Base-by-base conservation (phyloP, 1,140 invertebrate species). In the Penaeus chinensis region DNA sequence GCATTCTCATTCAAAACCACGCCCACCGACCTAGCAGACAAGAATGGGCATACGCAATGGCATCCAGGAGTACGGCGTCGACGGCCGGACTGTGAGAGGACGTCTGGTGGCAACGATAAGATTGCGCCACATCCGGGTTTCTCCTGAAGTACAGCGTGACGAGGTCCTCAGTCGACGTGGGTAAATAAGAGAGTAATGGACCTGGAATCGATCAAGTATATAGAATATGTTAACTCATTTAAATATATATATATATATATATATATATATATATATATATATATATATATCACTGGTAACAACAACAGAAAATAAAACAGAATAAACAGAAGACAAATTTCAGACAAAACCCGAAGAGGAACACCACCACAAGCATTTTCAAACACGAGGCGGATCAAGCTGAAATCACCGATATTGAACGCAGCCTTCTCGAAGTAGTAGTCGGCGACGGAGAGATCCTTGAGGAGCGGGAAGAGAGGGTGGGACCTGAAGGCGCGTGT, bases 1-100 rank as follows among this genome's bases (percentile, higher is more conserved):
- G 47, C 10, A 16, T 54, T 47, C 54, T 54, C 54, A 13, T 42
- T 42, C 37, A 2, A 54, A 54, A 54, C 54, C 54, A 54, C 54
- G 27, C 32, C 7, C 63, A 63, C 84, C 71, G 24, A 86, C 84
- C 78, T 37, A 86, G 19, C 10, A 86, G 47, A n/a, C 63, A 86
- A 37, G 20, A 42, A 66, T 86, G 84, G n/a, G 84, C 78, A 24
- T 86, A 86, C 8, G 78, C 42, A 10, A 86, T 60, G 13, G 84
- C 84, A 13, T 86, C 84, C 63, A 79, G 16, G n/a, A 86, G 62
- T 19, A 86, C 77, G 8, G 77, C 76, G 47, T 86, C 84, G n/a
- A 86, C 63, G 5, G 82, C 82, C 0, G 63, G 82, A 22, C 76
- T 81, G 3, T 86, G 24, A 3, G 61, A 24, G 61, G 37, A 19